Evolutionary conservation across 1,140 invertebrate genomes (phyloP).

Genomic region (Bombus superbus): DNA sequence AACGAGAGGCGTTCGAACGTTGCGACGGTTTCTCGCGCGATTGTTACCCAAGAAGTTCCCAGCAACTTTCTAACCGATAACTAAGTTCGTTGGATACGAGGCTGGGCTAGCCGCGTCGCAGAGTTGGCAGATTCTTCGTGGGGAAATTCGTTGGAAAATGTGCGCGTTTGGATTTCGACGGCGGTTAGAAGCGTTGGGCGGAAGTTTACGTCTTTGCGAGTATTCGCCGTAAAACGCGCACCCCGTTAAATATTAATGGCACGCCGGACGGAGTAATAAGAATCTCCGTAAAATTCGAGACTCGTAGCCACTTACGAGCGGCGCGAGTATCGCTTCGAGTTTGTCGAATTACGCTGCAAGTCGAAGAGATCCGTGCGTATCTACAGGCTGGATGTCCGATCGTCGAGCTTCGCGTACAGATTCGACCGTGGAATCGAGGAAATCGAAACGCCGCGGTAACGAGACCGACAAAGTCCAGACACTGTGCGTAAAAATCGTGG

Average conservation of each 20-base stretch:
- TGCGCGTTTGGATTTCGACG: background rate
- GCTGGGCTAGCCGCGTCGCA: background rate
- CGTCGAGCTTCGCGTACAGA: too few relatives aligned
- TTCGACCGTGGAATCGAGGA: background rate
- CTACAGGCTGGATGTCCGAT: too few relatives aligned
- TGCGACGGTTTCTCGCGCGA: background rate
- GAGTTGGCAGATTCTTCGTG: background rate
- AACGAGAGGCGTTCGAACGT: background rate
- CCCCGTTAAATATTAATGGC: background rate
- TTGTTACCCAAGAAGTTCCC: background rate
- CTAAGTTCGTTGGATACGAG: too few relatives aligned
- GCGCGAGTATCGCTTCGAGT: background rate
- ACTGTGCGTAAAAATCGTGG: background rate
- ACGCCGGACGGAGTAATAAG: background rate
- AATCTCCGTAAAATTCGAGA: background rate
- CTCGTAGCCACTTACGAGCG: background rate
- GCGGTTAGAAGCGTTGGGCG: background rate
- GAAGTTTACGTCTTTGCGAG: background rate
- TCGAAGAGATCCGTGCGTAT: too few relatives aligned
- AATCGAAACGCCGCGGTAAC: background rate
- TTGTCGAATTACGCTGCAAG: background rate
- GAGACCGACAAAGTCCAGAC: too few relatives aligned
- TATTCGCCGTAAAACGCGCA: background rate
- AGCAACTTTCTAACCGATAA: background rate
- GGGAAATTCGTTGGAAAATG: background rate